Base-by-base conservation (phyloP, 2,888 invertebrate genomes). In the Notodonta dromedarius region DNA sequence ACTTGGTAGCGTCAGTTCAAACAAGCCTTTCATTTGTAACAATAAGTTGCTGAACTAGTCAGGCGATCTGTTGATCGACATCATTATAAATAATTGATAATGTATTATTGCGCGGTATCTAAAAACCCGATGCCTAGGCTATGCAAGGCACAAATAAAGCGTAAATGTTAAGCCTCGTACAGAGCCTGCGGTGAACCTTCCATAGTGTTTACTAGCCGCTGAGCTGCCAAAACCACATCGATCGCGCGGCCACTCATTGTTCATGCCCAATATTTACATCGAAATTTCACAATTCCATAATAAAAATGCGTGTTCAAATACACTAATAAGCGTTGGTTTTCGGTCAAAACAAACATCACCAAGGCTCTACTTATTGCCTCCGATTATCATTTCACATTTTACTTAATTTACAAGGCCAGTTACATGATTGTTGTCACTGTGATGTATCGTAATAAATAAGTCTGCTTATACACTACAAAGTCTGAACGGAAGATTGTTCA, bases 391-490 rank as follows among this genome's bases (percentile, higher is more conserved):
- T 85, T 79, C 80, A 71, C 78, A 71, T 81, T 71, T 82, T 83
- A 82, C 85, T 85, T 82, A 84, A 76, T 82, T 82, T 82, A 84
- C 73, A 82, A 75, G 84, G 84, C 85, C 74, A 73, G 70, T 75
- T 75, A 75, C 75, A 78, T 78, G 80, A 76, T 79, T 79, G 83
- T 79, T 32, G 76, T 78, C 90, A 91, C 91, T 93, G 92, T 93
- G 91, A 93, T 92, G 93, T 86, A 79, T 82, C 66, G 73, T 87
- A 92, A 93, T 93, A 92, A 93, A 92, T 92, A 92, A 90, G 90
- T 91, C 88, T 76, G 80, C 92, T 93, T 93, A 93, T 70, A 88
- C 91, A 90, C 90, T 91, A 91, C 79, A 85, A 79, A 86, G 88
- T 92, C 89, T 87, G 86, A 89, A 91, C 89, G 88, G 89, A 90